Conservation (phyloP, 2,888 invertebrate genomes). For the Amblyjoppa proteus region DNA sequence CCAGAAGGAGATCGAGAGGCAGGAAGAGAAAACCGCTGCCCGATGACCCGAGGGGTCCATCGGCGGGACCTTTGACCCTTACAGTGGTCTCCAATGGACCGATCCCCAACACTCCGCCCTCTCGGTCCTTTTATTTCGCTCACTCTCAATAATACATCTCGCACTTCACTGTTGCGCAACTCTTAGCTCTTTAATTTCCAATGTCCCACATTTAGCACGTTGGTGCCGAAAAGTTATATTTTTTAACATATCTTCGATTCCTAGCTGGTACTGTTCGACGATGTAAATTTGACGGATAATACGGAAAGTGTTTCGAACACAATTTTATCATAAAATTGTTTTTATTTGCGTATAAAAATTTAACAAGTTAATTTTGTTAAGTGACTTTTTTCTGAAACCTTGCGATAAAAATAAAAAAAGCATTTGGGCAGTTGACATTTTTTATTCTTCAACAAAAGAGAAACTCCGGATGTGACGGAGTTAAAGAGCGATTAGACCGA, state of each 20-base stretch:
- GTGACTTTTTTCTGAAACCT: not conserved
- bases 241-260: too few species aligned
- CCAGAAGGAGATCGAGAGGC: conserved; percentile 55
- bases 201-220: too few species aligned
- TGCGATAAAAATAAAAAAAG: not conserved
- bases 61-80: conserved; percentile 62
- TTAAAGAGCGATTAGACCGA: too few species aligned
- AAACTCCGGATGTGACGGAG: too few species aligned
- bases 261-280: too few species aligned
- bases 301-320: too few species aligned
- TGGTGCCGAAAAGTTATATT: too few species aligned
- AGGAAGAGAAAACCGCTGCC: conserved; percentile 63
- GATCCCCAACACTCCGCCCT: conserved; percentile 58
- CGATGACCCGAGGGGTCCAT: conserved; percentile 64
- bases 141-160: conserved; percentile 28
- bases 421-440: too few species aligned
- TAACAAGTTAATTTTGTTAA: not conserved
- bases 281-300: too few species aligned
- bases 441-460: too few species aligned
- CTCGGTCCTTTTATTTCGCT: conserved; percentile 20
- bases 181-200: not conserved
- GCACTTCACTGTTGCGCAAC: conserved; percentile 15
- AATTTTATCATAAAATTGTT: too few species aligned
- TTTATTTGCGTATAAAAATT: too few species aligned
- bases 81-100: conserved; percentile 54